Conservation (phyloP, 1,140 invertebrate genomes). For the Atopsyche davidsoni region DNA sequence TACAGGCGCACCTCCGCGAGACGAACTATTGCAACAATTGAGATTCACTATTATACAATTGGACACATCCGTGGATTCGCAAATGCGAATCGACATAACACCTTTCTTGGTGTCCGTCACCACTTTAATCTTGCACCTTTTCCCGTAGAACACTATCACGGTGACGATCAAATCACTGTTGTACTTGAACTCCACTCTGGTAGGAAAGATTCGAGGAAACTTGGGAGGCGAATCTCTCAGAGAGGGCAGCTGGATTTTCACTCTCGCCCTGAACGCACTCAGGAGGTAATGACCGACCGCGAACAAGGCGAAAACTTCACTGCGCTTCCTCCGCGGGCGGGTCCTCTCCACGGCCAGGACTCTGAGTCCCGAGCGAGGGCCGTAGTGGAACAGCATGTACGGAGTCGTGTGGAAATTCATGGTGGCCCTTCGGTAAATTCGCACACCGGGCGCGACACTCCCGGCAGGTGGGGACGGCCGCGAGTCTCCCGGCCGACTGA, state of each 20-base stretch:
- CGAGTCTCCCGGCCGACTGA: neutral
- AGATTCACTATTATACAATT: too few relatives aligned
- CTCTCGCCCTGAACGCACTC: neutral
- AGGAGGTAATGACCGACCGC: neutral
- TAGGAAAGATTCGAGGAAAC: neutral
- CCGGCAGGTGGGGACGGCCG: neutral
- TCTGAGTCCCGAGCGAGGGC: constrained; percentile 5
- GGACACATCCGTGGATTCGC: too few relatives aligned
- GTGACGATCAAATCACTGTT: constrained; percentile 2
- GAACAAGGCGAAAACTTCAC: neutral
- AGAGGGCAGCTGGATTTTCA: neutral
- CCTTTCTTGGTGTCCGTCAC: constrained; percentile 34
- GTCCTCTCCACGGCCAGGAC: neutral
- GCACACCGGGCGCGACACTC: neutral
- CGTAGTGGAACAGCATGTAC: constrained; percentile 10
- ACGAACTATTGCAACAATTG: too few relatives aligned
- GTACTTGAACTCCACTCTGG: neutral
- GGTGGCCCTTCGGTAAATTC: neutral
- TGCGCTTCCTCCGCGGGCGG: neutral
- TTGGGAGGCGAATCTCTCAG: neutral
- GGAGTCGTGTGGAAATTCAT: constrained; percentile 14
- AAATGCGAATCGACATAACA: neutral
- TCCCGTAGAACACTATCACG: constrained; percentile 32
- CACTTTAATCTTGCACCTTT: constrained; percentile 31
- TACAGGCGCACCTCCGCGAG: too few relatives aligned